Evolutionary conservation across 2,888 invertebrate genomes (phyloP).

Genomic region (Anthrax anthrax): DNA sequence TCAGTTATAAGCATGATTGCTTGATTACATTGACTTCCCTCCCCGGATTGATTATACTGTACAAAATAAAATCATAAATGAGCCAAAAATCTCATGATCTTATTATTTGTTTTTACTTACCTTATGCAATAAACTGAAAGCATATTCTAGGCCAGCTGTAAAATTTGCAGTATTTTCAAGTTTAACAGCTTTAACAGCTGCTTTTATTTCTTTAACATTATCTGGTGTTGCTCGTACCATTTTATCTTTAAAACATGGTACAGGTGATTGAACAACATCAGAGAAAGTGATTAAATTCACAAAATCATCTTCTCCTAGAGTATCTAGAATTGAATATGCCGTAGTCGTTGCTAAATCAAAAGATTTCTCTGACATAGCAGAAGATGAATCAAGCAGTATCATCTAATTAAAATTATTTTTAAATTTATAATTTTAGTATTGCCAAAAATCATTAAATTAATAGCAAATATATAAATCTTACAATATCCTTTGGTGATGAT

Average conservation of each 20-base stretch:
- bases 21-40: slow-evolving; percentile 91
- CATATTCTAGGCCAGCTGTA: slow-evolving; percentile 78
- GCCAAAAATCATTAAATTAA: too few species aligned
- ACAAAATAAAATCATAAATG: slow-evolving; percentile 16
- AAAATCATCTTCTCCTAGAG: slow-evolving; percentile 91
- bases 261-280: slow-evolving; percentile 66
- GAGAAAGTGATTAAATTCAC: slow-evolving; percentile 90
- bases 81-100: too few species aligned
- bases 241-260: slow-evolving; percentile 79
- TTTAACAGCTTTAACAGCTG: slow-evolving; percentile 56
- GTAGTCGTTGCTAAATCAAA: slow-evolving; percentile 79
- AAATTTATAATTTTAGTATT: too few species aligned
- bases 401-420: slow-evolving; percentile 19
- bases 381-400: slow-evolving; percentile 83
- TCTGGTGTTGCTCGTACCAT: slow-evolving; percentile 77
- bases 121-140: slow-evolving; percentile 80
- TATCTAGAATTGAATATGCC: slow-evolving; percentile 79
- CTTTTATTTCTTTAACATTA: slow-evolving; percentile 66
- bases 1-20: slow-evolving; percentile 96
- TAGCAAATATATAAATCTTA: slow-evolving; percentile 35
- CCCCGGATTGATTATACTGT: slow-evolving; percentile 68
- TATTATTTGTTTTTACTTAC: too few species aligned
- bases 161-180: slow-evolving; percentile 78
- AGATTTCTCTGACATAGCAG: slow-evolving; percentile 72
- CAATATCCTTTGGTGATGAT: slow-evolving; percentile 91